phyloP scores from a whole-genome alignment of 2,888 invertebrate genomes.

The Eupeodes luniger region DNA sequence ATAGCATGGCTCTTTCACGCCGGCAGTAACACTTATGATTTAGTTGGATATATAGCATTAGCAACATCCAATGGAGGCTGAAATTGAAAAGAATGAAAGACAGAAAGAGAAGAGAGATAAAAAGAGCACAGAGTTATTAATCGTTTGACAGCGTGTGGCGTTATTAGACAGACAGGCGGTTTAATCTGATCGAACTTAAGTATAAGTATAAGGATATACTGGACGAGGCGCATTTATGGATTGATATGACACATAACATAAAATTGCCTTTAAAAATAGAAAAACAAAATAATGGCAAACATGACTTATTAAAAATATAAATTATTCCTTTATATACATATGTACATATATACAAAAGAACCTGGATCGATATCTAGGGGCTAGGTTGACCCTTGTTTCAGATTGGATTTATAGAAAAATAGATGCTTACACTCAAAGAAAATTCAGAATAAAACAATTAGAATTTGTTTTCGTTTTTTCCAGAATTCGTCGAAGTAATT shows the following conservation, averaged over 20 bases:
- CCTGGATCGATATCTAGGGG: neutral
- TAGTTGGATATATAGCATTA: constrained; percentile 6
- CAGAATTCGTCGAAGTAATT: too few species aligned
- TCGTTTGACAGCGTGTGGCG: constrained; percentile 71
- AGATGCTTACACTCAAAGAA: neutral
- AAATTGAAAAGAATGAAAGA: neutral
- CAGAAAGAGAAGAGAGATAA: neutral
- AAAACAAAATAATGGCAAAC: neutral
- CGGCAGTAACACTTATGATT: constrained; percentile 54
- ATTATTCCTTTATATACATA: neutral
- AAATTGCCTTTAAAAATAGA: constrained; percentile 18
- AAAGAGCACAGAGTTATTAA: constrained; percentile 63
- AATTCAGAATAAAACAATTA: neutral
- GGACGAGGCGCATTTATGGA: constrained; percentile 39
- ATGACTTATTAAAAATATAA: neutral
- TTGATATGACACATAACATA: constrained; percentile 53
- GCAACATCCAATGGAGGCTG: neutral
- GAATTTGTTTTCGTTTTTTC: too few species aligned
- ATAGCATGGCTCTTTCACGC: neutral
- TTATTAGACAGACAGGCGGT: constrained; percentile 65
- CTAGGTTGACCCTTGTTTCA: neutral
- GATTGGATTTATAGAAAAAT: too few species aligned
- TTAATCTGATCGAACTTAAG: constrained; percentile 72
- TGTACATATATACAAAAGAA: too few species aligned
- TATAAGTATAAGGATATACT: constrained; percentile 50